These are phyloP conservation scores for Meloidogyne exigua DNA, from an alignment of 1,140 invertebrate species.

Conservation along the genomic window DNA sequence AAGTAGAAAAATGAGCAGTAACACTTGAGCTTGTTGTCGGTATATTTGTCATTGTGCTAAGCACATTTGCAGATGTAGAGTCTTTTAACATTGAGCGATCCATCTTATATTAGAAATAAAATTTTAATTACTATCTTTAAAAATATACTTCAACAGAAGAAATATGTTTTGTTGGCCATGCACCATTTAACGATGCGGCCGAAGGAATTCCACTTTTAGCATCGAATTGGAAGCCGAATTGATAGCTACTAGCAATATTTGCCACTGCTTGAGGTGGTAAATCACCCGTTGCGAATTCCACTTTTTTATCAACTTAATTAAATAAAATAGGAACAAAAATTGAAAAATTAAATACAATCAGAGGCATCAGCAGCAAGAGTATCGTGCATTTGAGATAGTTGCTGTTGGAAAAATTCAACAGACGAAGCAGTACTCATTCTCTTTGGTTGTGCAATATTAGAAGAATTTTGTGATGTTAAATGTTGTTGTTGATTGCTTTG, in stretches of 20 bases:
- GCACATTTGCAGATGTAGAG: conserved; percentile 11
- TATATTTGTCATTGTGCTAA: conserved; percentile 22
- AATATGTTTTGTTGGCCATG: conserved; percentile 11
- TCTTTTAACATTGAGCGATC: conserved; percentile 18
- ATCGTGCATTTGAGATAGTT: conserved; percentile 12
- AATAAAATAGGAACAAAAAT: neutral
- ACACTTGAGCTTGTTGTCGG: conserved; percentile 25
- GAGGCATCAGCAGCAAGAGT: conserved; percentile 1
- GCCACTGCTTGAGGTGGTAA: neutral
- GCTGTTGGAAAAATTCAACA: conserved; percentile 7
- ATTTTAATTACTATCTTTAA: neutral
- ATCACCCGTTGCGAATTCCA: conserved; percentile 23
- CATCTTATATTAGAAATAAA: conserved; percentile 13
- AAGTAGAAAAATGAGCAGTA: conserved; percentile 18
- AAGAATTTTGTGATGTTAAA: neutral
- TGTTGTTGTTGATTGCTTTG: neutral
- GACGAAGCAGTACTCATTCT: neutral
- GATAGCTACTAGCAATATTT: conserved; percentile 12
- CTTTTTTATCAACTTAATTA: conserved; percentile 21
- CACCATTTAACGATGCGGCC: neutral
- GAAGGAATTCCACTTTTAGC: neutral
- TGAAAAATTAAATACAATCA: conserved; percentile 3
- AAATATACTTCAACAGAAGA: conserved; percentile 20
- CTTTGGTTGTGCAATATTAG: neutral
- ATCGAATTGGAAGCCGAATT: conserved; percentile 22